Percentiles rank a stretch among this genome's conserved stretches.
phyloP scores from a whole-genome alignment of 35 echinoderm and acorn worm species.

The Lytechinus variegatus region DNA sequence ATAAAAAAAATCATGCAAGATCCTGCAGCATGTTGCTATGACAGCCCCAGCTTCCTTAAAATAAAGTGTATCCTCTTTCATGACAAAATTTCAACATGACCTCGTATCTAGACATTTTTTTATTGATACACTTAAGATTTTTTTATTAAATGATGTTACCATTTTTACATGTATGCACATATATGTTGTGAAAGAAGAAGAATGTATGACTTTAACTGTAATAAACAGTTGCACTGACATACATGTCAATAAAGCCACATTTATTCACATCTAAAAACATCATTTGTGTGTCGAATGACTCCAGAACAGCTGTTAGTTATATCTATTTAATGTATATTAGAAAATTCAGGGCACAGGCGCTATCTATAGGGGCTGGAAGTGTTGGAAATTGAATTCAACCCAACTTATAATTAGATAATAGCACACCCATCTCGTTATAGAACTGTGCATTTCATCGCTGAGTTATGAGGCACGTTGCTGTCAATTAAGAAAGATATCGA shows the following conservation, averaged over 20 bases:
- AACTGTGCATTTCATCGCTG: background rate
- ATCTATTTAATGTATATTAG: background rate
- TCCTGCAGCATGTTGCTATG: no score
- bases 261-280: background rate
- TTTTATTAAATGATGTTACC: no score
- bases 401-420: conserved; percentile 7
- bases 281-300: background rate
- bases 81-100: no score
- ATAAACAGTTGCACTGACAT: no score
- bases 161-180: no score
- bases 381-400: background rate
- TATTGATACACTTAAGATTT: no score
- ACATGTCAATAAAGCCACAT: background rate
- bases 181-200: no score
- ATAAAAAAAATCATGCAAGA: no score
- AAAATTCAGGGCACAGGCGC: background rate
- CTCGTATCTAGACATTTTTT: no score
- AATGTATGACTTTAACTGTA: no score
- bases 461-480: background rate
- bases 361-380: background rate
- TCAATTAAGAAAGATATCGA: background rate
- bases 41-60: no score
- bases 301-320: background rate
- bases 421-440: background rate
- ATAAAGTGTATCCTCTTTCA: no score